Base-by-base conservation (phyloP, 2,888 invertebrate species). In the Apantesis nais region DNA sequence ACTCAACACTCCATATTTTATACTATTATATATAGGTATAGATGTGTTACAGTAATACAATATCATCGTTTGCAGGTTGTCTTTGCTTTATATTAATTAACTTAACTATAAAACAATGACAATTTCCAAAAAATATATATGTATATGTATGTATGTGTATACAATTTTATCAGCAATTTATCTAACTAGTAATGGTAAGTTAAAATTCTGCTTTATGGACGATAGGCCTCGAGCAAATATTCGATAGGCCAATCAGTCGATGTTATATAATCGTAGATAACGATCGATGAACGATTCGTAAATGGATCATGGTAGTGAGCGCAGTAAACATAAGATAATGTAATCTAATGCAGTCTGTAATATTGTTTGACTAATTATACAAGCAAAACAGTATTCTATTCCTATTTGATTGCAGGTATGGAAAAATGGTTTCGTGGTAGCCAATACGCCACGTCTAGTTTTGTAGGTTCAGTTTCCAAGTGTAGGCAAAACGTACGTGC, bases 251-350 rank as follows among this genome's bases (percentile, higher is more conserved):
- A 76, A 74, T 78, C 74, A 69, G n/a, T 73, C 70, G 66, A 61
- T 74, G 78, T 81, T 77, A 71, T 72, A 58, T 62, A 65, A 67
- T 72, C 68, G 19, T 37, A 78, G 79, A 80, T 80, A 75, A 66
- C 74, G 66, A 74, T 74, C 75, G 79, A 77, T 81, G 72, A 71
- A 71, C 74, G 75, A 80, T 80, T 73, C 69, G 66, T 73, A 73
- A 75, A 70, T 74, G 67, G 73, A 72, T 72, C 58, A 58, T 58
- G 22, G 48, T 52, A 29, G 25, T 58, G 58, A 25, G 25, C 25
- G 25, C 25, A 25, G n/a, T 25, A 16, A 12, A 14, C 58, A 7
- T 58, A 29, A 58, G 29, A 58, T 58, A 58, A 58, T 29, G 29
- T 58, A 29, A 58, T 58, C 25, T 29, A 2, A 58, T 58, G 22